Evolutionary conservation across 1,140 invertebrate genomes (phyloP), one percentile per base, ranked within the genome.

Genomic region (Triops cancriformis): DNA sequence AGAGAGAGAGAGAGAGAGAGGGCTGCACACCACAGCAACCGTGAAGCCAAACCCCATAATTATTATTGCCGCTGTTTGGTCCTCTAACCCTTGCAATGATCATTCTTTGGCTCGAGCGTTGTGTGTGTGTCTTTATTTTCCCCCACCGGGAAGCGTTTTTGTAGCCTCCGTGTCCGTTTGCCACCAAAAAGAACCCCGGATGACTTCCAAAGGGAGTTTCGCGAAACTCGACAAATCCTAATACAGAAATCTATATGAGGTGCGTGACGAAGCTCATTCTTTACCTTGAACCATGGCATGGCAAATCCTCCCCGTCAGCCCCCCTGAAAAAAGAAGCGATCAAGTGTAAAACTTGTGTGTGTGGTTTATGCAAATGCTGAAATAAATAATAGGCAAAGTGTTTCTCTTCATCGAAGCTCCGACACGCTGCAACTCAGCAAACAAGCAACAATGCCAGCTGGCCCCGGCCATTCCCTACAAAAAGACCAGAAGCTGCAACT

Each of bases 401-500:
- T 64, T 64, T 64, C 26, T 74, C 73, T 74, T 75, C 26, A 75
- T 74, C 28, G 23, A 74, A 74, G 42, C 10, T 74, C 42, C 42
- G 31, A n/a, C 26, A 64, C 51, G 51, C 23, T 64, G n/a, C 51
- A 64, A 64, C 51, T 64, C 51, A 23, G 14, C 51, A 64, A 64
- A 64, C 51, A 64, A 64, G 23, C 51, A 64, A 64, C 51, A 64
- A 64, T 64, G n/a, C 51, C 51, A 64, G 51, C 51, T 64, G 51
- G 5, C 51, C n/a, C 51, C 23, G 23, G 51, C 51, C 14, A 64
- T 64, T 7, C 51, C 23, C 6, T 23, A 64, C 14, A 64, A 64
- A 64, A 64, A 64, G 51, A 64, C 51, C 51, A 64, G 51, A 23
- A 64, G 51, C 51, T 64, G 51, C n/a, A 23, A 64, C 51, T 64